Evolutionary conservation across 2,888 invertebrate genomes (phyloP), one percentile per base, ranked within the genome.

Genomic region (Arge pagana): DNA sequence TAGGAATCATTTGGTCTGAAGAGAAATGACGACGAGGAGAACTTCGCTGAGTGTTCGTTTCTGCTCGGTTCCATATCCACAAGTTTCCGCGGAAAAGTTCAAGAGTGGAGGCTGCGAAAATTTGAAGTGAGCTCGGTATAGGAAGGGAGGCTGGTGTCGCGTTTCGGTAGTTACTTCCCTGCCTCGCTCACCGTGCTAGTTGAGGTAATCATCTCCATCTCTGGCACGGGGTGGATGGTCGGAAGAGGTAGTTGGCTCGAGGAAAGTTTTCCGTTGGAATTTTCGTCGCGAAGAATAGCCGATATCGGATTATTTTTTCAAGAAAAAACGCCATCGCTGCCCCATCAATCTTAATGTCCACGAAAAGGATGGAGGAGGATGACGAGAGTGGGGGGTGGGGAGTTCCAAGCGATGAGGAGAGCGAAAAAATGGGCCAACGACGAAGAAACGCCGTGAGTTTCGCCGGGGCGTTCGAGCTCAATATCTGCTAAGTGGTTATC

Each of bases 291-390:
- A 43, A 43, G 21, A 33, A 43, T 33, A 19, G 43, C 7, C 11
- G 21, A 33, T 19, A 33, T n/a, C 31, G 13, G 21, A 30, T 18
- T 19, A 33, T 31, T 28, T 37, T 58, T 45, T 33, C 24, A 36
- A 56, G 51, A 52, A 24, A 40, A 15, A 10, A 11, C 10, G 21
- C 16, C 8, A 26, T 11, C 19, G 33, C 19, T 21, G 33, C 33
- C 23, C 45, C 33, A 45, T 45, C 45, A 45, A 45, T 45, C 45
- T 45, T 33, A 35, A 45, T 35, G 16, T 35, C 45, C 28, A 23
- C 24, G 23, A 24, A 21, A 4, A 33, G 33, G 30, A 8, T 37
- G 3, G 8, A 37, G 45, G 18, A 10, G 43, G n/a, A n/a, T n/a
- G 45, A 18, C 13, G 31, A 45, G 45, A 24, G 35, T 18, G 35